Evolutionary conservation across 2,797 vertebrate species (phyloP).

Genomic region (Enteromius anoplus): DNA sequence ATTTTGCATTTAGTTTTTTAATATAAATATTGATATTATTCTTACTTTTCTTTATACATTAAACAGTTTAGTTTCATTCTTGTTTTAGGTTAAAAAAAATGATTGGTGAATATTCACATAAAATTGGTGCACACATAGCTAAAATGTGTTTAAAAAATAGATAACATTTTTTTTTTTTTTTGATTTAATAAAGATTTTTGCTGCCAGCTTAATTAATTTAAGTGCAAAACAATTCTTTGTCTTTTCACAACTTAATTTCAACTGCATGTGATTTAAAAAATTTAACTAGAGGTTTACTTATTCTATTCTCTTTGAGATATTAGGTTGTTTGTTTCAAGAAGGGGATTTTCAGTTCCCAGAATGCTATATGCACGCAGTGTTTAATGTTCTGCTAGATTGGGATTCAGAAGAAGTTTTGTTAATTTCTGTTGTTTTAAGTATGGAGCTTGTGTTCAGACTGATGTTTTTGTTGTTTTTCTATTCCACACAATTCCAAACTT

Average conservation of each 20-base stretch:
- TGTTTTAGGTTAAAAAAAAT: no score
- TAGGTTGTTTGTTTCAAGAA: no score
- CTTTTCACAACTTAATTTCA: not conserved
- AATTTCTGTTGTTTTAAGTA: not conserved
- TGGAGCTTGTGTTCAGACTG: not conserved
- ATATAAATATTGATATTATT: not conserved
- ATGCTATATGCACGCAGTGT: not conserved
- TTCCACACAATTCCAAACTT: not conserved
- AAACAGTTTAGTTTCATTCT: not conserved
- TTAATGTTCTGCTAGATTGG: not conserved
- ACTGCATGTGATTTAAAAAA: not conserved
- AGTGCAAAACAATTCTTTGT: not conserved
- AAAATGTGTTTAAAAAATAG: not conserved
- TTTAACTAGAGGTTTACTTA: not conserved
- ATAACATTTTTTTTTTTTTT: not conserved
- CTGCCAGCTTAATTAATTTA: not conserved
- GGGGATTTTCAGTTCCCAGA: no score
- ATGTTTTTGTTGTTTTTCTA: no score
- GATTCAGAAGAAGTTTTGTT: not conserved
- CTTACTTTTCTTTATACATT: not conserved
- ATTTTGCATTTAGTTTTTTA: not conserved
- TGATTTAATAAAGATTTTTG: no score
- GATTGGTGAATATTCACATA: not conserved
- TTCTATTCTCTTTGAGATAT: not conserved
- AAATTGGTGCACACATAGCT: not conserved